Evolutionary conservation across 2,797 vertebrate genomes (phyloP), one percentile per base, ranked within the genome.

Genomic region (Schizothorax lantsangensis): DNA sequence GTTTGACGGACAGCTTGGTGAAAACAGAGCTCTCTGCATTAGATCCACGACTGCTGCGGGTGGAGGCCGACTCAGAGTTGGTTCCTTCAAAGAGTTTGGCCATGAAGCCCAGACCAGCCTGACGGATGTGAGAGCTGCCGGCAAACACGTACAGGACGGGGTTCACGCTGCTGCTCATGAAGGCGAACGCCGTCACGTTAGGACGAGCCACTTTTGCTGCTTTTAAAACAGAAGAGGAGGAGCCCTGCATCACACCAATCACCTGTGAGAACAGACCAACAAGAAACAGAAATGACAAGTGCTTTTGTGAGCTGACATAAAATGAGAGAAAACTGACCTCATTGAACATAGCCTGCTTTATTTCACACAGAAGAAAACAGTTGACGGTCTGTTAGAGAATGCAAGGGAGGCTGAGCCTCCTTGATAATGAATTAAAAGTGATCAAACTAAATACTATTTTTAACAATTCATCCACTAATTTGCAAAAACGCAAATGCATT

Each of bases 121-220:
- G 90, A 47, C 95, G 96, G 90, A 97, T 96, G 91, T 97, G 95
- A 43, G 95, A 92, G 86, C 96, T 94, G 10, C 96, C 96, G 0
- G 96, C 95, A n/a, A 97, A 97, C 36, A 97, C 96, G n/a, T 97
- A 98, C 30, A 97, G 95, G 30, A 97, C 90, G 0, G 97, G 97
- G 91, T 98, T 98, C 69, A 97, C 83, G 0, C 97, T 96, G 81
- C 97, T 97, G 95, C 97, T 97, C 88, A 97, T 92, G 92, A 95
- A 97, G 26, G 96, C 96, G 3, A 97, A 94, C 0, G 97, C 95
- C 0, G 95, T 96, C 85, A 96, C 93, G 19, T 93, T 95, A 0
- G 90, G 79, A 14, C 96, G 95, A 0, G 87, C 94, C 1, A 0
- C 2, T 0, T 0, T 0, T 0, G 93, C 92, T 0, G 87, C 91